These are phyloP conservation scores for Pimephales promelas DNA, from an alignment of 2,113 vertebrate species.

Conservation along the genomic window DNA sequence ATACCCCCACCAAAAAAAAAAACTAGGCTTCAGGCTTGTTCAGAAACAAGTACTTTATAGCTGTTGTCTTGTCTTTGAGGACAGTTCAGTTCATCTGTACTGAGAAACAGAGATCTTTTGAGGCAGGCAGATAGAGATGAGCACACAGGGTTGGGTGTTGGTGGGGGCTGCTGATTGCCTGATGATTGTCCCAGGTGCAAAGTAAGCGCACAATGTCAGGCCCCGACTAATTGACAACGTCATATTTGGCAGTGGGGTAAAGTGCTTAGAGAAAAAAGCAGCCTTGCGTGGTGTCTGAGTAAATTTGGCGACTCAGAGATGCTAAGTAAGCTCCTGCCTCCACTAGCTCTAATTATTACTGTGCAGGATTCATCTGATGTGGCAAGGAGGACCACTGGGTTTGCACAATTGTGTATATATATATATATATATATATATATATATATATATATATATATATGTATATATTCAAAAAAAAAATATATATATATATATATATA, in stretches of 20 bases:
- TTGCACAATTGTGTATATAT: too few species aligned
- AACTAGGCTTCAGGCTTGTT: not conserved
- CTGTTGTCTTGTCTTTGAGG: not conserved
- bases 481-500: too few species aligned
- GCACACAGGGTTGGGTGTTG: conserved; percentile 42
- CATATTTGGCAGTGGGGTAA: conserved; percentile 57
- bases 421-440: not conserved
- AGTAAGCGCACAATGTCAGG: conserved; percentile 53
- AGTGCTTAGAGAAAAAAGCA: conserved; percentile 18
- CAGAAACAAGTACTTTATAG: conserved; percentile 9
- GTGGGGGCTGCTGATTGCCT: conserved; percentile 29
- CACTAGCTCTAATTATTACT: not conserved
- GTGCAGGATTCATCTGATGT: not conserved
- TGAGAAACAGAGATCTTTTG: conserved; percentile 10
- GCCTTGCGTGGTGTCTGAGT: conserved; percentile 26
- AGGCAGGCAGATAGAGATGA: conserved; percentile 62
- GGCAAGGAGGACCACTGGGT: not conserved
- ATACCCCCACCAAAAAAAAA: not conserved
- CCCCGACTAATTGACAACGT: conserved; percentile 64
- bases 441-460: too few species aligned
- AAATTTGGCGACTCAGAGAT: conserved; percentile 41
- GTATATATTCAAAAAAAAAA: too few species aligned
- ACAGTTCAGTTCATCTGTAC: not conserved
- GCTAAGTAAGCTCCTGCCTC: not conserved
- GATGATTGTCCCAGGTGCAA: conserved; percentile 50